Conservation (phyloP, 1,140 invertebrate species). For the Adelges cooleyi region DNA sequence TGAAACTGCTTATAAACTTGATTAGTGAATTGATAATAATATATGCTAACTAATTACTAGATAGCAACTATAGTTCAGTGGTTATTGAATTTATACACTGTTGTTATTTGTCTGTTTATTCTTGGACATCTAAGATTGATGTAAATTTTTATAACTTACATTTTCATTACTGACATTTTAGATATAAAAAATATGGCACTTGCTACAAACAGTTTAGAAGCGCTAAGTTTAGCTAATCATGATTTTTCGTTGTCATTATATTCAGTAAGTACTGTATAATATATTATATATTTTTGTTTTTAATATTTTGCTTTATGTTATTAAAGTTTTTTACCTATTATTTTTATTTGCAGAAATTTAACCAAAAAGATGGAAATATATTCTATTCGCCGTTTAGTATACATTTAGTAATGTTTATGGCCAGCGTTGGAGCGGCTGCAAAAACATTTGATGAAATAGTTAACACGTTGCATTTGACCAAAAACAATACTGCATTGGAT, state of each 20-base stretch:
- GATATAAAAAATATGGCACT: neutral
- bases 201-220: neutral
- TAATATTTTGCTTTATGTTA: neutral
- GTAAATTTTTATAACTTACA: too few species aligned
- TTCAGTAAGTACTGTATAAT: neutral
- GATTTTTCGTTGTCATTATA: slow-evolving; percentile 23
- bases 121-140: too few species aligned
- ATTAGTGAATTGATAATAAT: too few species aligned
- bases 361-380: slow-evolving; percentile 32
- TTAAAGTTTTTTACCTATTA: neutral
- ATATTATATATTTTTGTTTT: neutral
- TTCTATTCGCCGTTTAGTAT: too few species aligned
- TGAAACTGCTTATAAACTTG: too few species aligned
- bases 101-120: too few species aligned
- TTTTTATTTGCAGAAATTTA: neutral
- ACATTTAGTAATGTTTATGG: slow-evolving; percentile 42
- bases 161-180: too few species aligned
- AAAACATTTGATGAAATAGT: slow-evolving; percentile 45
- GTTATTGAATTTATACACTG: too few species aligned
- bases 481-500: slow-evolving; percentile 1
- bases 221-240: slow-evolving; percentile 6
- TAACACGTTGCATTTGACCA: slow-evolving; percentile 9
- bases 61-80: too few species aligned
- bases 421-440: slow-evolving; percentile 44
- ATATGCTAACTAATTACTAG: too few species aligned